phyloP scores from a whole-genome alignment of 92 coral and sea anemone species.

The Phymanthus crucifer region DNA sequence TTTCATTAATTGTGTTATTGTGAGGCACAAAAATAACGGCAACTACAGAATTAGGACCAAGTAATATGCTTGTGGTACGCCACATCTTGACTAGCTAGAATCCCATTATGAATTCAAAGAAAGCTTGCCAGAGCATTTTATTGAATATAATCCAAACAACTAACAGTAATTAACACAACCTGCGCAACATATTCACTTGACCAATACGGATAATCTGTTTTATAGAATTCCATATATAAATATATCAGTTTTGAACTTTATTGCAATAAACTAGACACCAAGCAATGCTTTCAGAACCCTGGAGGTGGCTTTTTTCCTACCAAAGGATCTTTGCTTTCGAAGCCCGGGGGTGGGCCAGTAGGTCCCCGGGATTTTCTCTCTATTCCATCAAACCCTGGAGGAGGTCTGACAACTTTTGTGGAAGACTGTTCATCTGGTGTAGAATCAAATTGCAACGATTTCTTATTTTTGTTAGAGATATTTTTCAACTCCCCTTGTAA shows the following conservation, averaged over 20 bases:
- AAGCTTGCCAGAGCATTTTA: no score
- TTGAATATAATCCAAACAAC: no score
- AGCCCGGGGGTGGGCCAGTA: constrained; percentile 46
- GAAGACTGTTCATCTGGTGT: not conserved
- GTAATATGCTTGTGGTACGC: no score
- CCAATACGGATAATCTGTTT: no score
- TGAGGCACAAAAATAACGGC: no score
- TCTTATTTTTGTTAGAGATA: not conserved
- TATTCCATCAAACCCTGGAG: constrained; percentile 63
- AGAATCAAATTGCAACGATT: not conserved
- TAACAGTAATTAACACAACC: no score
- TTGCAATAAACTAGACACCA: constrained; percentile 5
- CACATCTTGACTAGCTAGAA: no score
- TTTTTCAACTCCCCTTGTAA: not conserved
- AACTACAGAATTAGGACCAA: no score
- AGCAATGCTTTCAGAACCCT: constrained; percentile 2
- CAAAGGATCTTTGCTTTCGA: constrained; percentile 25
- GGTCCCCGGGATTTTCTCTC: constrained; percentile 34
- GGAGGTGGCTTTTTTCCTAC: constrained; percentile 15
- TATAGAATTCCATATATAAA: no score
- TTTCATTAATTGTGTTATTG: not conserved
- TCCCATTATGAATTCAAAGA: no score
- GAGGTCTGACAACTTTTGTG: constrained; percentile 37
- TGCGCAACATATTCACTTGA: no score
- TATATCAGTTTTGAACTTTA: not conserved